phyloP scores from a whole-genome alignment of 2,113 vertebrate species.

The Sarotherodon lohbergeri region DNA sequence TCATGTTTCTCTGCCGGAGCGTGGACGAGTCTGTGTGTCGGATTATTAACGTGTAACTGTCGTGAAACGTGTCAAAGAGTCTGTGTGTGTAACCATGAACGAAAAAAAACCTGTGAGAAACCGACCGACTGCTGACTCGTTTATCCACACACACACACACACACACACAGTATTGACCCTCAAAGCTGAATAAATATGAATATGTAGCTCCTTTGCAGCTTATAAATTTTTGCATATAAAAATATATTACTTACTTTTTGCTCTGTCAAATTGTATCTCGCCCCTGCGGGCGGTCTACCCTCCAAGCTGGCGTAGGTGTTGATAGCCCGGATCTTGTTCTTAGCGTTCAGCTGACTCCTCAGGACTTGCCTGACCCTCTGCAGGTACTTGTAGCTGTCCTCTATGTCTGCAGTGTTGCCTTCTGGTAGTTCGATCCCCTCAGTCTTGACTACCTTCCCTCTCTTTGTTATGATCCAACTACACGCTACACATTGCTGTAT shows the following conservation, averaged over 20 bases:
- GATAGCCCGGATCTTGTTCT: accelerated
- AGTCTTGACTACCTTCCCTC: accelerated
- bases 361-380: accelerated
- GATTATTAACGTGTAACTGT: neutral
- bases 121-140: neutral
- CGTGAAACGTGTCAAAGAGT: slow-evolving; percentile 13
- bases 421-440: accelerated
- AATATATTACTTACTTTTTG: neutral
- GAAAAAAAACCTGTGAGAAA: neutral
- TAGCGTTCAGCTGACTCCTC: neutral
- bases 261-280: neutral
- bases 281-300: accelerated
- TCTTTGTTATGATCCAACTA: neutral
- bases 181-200: neutral
- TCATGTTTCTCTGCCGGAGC: neutral
- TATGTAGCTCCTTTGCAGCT: neutral
- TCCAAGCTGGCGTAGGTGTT: accelerated
- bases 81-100: neutral
- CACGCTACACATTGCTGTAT: neutral
- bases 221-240: neutral
- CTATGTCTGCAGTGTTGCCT: neutral
- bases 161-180: neutral
- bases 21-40: slow-evolving; percentile 3
- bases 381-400: neutral
- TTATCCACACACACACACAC: neutral